Evolutionary conservation across 2,888 invertebrate species (phyloP).

Genomic region (Andrena marginata): DNA sequence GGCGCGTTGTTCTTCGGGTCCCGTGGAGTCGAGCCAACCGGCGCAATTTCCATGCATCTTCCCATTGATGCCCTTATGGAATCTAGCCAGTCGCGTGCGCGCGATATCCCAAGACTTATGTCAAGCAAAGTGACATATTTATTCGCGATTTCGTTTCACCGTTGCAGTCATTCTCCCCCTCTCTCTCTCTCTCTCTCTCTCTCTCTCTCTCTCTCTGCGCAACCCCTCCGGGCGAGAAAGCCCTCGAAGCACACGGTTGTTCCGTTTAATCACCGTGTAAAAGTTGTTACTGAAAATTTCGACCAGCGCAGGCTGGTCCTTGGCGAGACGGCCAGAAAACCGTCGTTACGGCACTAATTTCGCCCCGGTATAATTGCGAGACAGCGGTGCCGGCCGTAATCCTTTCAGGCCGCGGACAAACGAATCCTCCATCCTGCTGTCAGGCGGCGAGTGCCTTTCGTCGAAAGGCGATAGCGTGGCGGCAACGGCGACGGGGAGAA

Average conservation of each 20-base stretch:
- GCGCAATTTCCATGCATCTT: constrained; percentile 65
- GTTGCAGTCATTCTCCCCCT: too few relatives aligned
- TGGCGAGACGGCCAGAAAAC: constrained; percentile 38
- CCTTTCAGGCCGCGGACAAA: constrained; percentile 39
- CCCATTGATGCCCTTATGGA: constrained; percentile 54
- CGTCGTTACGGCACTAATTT: constrained; percentile 62
- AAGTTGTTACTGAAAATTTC: constrained; percentile 58
- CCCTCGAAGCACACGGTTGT: constrained; percentile 29
- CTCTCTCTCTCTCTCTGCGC: background rate
- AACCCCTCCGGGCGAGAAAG: constrained; percentile 1
- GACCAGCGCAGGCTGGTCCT: constrained; percentile 49
- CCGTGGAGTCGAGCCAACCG: constrained; percentile 61
- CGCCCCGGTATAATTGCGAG: constrained; percentile 61
- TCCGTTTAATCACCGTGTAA: constrained; percentile 55
- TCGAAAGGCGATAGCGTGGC: constrained; percentile 21
- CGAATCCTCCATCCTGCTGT: constrained; percentile 20
- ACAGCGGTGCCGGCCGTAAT: constrained; percentile 20
- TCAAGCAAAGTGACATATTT: too few relatives aligned
- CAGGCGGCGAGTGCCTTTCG: constrained; percentile 13
- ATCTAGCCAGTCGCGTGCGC: constrained; percentile 47
- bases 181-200: too few relatives aligned
- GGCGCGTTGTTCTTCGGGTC: constrained; percentile 56
- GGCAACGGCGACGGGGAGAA: constrained; percentile 10
- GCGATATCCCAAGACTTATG: constrained; percentile 49
- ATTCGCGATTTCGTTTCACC: too few relatives aligned